Conservation (phyloP, 2,888 invertebrate species). For the Scaptomyza caliginosa region DNA sequence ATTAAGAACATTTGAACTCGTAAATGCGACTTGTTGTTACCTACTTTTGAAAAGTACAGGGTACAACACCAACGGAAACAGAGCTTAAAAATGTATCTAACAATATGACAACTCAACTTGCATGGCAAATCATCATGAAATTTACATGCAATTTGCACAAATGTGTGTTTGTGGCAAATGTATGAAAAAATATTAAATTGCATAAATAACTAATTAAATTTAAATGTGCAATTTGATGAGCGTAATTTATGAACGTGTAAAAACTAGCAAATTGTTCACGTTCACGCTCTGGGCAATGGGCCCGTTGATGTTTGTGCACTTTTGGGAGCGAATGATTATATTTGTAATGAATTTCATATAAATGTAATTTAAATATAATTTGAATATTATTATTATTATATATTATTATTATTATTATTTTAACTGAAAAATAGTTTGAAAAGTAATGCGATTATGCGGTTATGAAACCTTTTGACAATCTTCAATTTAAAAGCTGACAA, state of each 20-base stretch:
- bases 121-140: constrained; percentile 67
- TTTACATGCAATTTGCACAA: constrained; percentile 66
- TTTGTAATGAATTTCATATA: constrained; percentile 18
- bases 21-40: not conserved
- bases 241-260: constrained; percentile 73
- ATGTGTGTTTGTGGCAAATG: constrained; percentile 13
- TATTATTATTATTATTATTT: no score
- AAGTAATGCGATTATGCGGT: constrained; percentile 4
- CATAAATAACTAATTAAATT: constrained; percentile 77
- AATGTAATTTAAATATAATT: not conserved
- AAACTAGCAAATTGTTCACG: constrained; percentile 53
- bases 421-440: not conserved
- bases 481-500: constrained; percentile 27
- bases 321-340: not conserved
- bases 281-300: constrained; percentile 7
- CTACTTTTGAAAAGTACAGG: constrained; percentile 7
- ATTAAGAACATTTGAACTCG: not conserved
- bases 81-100: constrained; percentile 21
- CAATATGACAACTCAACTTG: constrained; percentile 44
- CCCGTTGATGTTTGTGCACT: constrained; percentile 7
- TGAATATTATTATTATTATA: no score
- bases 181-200: constrained; percentile 57
- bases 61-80: constrained; percentile 6
- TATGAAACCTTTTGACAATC: not conserved
- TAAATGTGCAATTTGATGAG: constrained; percentile 71